These are phyloP conservation scores for Drosophila nigritarsus DNA, from an alignment of 2,888 invertebrate species.

Conservation along the genomic window DNA sequence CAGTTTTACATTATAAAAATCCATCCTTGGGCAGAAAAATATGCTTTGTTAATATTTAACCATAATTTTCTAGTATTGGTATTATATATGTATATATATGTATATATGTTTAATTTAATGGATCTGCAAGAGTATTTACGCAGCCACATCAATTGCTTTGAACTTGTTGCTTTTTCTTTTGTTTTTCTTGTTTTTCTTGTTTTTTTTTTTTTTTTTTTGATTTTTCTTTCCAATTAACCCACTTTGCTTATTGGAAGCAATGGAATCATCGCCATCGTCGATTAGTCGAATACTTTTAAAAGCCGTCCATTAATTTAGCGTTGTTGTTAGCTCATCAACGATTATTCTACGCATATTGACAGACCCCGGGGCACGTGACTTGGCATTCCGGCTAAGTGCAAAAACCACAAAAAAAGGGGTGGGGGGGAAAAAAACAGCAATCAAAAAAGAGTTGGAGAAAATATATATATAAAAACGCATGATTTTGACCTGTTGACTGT, in stretches of 20 bases:
- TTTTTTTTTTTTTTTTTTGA: background rate
- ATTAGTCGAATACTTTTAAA: slow-evolving; percentile 51
- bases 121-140: slow-evolving; percentile 20
- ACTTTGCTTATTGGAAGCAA: slow-evolving; percentile 53
- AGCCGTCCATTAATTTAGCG: slow-evolving; percentile 50
- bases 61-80: background rate
- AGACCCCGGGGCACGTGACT: slow-evolving; percentile 69
- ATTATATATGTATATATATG: background rate
- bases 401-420: slow-evolving; percentile 13
- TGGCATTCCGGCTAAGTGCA: slow-evolving; percentile 52
- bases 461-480: slow-evolving; percentile 1
- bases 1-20: background rate
- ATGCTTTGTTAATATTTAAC: background rate
- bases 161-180: slow-evolving; percentile 8
- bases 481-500: slow-evolving; percentile 58
- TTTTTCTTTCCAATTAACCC: slow-evolving; percentile 48
- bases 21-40: background rate
- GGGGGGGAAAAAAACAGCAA: background rate
- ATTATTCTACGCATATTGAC: slow-evolving; percentile 23
- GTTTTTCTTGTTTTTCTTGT: background rate
- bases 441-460: background rate
- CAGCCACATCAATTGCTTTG: background rate
- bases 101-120: background rate
- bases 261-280: slow-evolving; percentile 49
- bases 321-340: slow-evolving; percentile 58